These are phyloP conservation scores for Drosophila heteroneura DNA, from an alignment of 2,888 invertebrate genomes.

Conservation along the genomic window DNA sequence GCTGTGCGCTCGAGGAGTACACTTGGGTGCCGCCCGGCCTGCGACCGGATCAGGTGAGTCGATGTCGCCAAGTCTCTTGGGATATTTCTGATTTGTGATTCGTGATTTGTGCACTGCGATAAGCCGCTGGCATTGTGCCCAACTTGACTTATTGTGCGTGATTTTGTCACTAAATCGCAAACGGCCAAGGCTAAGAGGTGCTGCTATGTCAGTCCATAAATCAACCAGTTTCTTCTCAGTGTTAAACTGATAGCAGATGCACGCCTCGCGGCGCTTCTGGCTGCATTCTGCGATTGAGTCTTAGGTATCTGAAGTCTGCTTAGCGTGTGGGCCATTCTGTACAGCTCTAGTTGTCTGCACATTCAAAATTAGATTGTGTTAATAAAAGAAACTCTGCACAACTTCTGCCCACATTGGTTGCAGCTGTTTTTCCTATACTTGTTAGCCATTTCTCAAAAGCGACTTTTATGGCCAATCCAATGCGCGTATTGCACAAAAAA, in stretches of 20 bases:
- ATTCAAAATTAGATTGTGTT: slow-evolving; percentile 69
- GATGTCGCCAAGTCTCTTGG: slow-evolving; percentile 3
- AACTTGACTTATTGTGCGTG: slow-evolving; percentile 77
- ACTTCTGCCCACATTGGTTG: slow-evolving; percentile 33
- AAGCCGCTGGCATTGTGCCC: slow-evolving; percentile 40
- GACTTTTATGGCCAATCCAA: slow-evolving; percentile 77
- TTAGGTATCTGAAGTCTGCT: slow-evolving; percentile 2
- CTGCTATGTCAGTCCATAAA: slow-evolving; percentile 60
- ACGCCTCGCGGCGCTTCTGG: slow-evolving; percentile 1
- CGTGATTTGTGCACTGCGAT: slow-evolving; percentile 62
- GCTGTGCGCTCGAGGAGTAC: slow-evolving; percentile 99
- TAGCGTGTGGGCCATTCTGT: slow-evolving; percentile 42
- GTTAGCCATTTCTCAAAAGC: slow-evolving; percentile 69
- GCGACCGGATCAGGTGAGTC: slow-evolving; percentile 96
- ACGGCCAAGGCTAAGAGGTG: background rate
- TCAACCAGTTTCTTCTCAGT: slow-evolving; percentile 52
- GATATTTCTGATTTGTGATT: slow-evolving; percentile 21
- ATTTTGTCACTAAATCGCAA: slow-evolving; percentile 42
- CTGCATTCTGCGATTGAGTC: slow-evolving; percentile 4
- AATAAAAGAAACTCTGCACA: slow-evolving; percentile 57
- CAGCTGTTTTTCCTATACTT: slow-evolving; percentile 12
- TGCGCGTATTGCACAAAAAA: slow-evolving; percentile 24
- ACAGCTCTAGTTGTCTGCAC: slow-evolving; percentile 26
- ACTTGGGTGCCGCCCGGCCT: slow-evolving; percentile 99
- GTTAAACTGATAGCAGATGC: slow-evolving; percentile 25